Evolutionary conservation across 2,888 invertebrate genomes (phyloP).

Genomic region (Phlogophora meticulosa): DNA sequence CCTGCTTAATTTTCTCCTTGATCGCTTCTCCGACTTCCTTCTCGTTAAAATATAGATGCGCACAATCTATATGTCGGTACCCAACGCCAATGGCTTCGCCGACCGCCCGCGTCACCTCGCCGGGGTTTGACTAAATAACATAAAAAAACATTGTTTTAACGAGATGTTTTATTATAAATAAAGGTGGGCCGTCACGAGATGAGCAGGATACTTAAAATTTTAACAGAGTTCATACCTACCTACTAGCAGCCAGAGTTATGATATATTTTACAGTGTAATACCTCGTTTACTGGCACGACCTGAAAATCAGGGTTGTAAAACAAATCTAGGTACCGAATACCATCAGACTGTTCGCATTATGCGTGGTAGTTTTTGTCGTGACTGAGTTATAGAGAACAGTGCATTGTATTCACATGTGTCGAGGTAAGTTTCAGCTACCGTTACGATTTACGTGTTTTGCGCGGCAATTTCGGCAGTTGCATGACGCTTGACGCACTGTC

Average conservation of each 20-base stretch:
- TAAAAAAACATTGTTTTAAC: conserved; percentile 32
- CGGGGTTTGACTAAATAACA: conserved; percentile 88
- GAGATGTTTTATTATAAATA: conserved; percentile 43
- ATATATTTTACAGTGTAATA: conserved; percentile 38
- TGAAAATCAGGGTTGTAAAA: conserved; percentile 35
- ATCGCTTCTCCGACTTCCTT: conserved; percentile 93
- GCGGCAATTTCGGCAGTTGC: too few relatives aligned
- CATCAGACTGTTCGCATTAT: conserved; percentile 5
- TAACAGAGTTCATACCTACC: conserved; percentile 17
- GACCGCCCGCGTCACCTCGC: conserved; percentile 92
- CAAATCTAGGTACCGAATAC: conserved; percentile 18
- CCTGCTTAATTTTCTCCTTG: conserved; percentile 91
- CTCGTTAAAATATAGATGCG: conserved; percentile 93
- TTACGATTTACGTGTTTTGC: too few relatives aligned
- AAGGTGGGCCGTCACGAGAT: conserved; percentile 22
- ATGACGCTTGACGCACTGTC: too few relatives aligned
- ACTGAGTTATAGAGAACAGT: not conserved
- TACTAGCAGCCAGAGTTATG: conserved; percentile 28
- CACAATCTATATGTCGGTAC: conserved; percentile 94
- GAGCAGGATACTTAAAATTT: conserved; percentile 38
- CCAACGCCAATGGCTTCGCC: conserved; percentile 92
- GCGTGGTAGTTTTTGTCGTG: not conserved
- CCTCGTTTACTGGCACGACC: conserved; percentile 23
- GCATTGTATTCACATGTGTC: too few relatives aligned
- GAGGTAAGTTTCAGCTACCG: too few relatives aligned